Base-by-base conservation (phyloP, 2,797 vertebrate species). In the Megaceryle alcyon region DNA sequence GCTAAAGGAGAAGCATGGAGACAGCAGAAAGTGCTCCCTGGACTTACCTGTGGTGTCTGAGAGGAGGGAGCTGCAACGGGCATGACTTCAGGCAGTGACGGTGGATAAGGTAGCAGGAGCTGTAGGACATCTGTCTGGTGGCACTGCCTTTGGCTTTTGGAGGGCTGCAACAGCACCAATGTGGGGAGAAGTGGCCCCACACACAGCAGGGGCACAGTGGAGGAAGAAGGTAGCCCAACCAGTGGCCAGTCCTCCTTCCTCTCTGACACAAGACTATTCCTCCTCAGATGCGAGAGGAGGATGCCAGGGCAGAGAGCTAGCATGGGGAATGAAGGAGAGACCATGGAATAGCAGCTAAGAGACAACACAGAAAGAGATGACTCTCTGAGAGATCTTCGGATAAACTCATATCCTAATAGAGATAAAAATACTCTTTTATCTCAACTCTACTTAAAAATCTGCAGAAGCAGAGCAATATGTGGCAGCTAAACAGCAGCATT, bases 141-240 rank as follows among this genome's bases (percentile, higher is more conserved):
- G 23, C 35, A 7, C 35, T 49, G 76, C 29, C 57, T 43, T 20
- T 54, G 31, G 37, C 29, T 51, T 7, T 1, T 2, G 10, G 26
- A 39, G 46, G 43, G 35, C 61, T 61, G 56, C 10, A 15, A 6
- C 31, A 44, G 53, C 48, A 25, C 23, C 4, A 0, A 31, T 9
- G n/a, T n/a, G 64, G 41, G 65, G 25, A 69, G 44, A 26, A 35
- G 60, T 16, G 17, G n/a, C 29, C 39, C 28, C 12, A 2, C 5
- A 3, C 6, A 14, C 3, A 1, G 23, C 2, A 2, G 2, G 9
- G 37, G 12, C 7, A 4, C 0, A 0, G 43, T 16, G 48, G 48
- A 39, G 11, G n/a, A 31, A 19, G 41, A 15, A 12, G 43, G 66
- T 46, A 88, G 75, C 49, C 7, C 48, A 14, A 16, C 18, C 35